phyloP scores from a whole-genome alignment of 2,888 invertebrate species.

The Lycia hirtaria region DNA sequence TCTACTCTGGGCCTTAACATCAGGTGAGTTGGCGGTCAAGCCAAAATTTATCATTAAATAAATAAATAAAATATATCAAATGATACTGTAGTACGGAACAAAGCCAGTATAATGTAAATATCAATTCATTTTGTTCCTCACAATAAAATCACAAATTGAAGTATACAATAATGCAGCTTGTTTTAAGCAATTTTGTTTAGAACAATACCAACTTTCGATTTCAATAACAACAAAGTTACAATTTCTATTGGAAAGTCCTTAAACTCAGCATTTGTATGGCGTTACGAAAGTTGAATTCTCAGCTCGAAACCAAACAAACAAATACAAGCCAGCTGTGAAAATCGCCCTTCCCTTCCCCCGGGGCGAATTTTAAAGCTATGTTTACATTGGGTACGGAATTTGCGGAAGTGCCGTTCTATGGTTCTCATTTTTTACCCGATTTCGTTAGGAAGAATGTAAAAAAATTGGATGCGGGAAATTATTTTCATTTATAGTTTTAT shows the following conservation, averaged over 20 bases:
- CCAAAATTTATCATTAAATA: too few species aligned
- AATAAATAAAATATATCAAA: too few species aligned
- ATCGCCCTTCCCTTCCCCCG: not conserved
- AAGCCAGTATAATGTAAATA: too few species aligned
- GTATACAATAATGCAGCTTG: not conserved
- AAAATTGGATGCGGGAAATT: too few species aligned
- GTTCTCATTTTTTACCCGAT: not conserved
- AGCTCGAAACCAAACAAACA: conserved; percentile 16
- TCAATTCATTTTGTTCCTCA: too few species aligned
- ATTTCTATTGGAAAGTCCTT: conserved; percentile 8
- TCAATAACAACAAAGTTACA: conserved; percentile 5
- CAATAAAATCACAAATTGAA: not conserved
- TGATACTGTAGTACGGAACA: too few species aligned
- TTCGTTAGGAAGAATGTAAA: too few species aligned
- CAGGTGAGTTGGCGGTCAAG: too few species aligned
- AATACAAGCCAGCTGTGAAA: conserved; percentile 17
- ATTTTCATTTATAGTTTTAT: too few species aligned
- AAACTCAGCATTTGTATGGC: conserved; percentile 3
- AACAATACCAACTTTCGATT: not conserved
- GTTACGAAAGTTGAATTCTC: conserved; percentile 3
- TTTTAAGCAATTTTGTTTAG: not conserved
- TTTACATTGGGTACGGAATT: not conserved
- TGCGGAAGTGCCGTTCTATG: not conserved
- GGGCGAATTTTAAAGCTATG: not conserved
- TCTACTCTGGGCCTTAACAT: too few species aligned